Evolutionary conservation across 2,888 invertebrate species (phyloP).

Genomic region (Drosophila aldrichi): DNA sequence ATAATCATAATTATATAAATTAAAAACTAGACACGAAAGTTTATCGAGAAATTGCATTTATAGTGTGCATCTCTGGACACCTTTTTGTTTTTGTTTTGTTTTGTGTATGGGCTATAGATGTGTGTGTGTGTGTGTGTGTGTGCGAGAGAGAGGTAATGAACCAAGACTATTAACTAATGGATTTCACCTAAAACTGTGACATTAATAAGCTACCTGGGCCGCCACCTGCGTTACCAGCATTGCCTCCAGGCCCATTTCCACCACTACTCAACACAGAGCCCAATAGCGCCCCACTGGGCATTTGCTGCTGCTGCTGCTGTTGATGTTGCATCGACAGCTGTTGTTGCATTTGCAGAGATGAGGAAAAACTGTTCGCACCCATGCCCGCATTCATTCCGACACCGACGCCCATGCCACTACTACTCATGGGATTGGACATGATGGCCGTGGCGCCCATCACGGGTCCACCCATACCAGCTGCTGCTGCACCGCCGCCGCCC

Average conservation of each 20-base stretch:
- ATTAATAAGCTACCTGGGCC: slow-evolving; percentile 84
- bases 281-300: slow-evolving; percentile 68
- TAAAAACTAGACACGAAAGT: slow-evolving; percentile 72
- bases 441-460: slow-evolving; percentile 60
- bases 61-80: slow-evolving; percentile 47
- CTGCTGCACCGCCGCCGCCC: slow-evolving; percentile 20
- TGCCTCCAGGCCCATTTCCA: slow-evolving; percentile 48
- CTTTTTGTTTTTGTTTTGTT: slow-evolving; percentile 15
- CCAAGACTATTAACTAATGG: slow-evolving; percentile 78
- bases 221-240: slow-evolving; percentile 50
- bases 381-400: slow-evolving; percentile 59
- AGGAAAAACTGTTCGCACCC: slow-evolving; percentile 70
- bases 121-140: slow-evolving; percentile 32
- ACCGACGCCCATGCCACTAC: slow-evolving; percentile 37
- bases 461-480: slow-evolving; percentile 48
- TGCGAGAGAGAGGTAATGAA: slow-evolving; percentile 59
- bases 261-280: slow-evolving; percentile 68
- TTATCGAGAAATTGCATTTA: slow-evolving; percentile 74
- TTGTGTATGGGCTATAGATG: slow-evolving; percentile 21
- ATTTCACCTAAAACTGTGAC: slow-evolving; percentile 80
- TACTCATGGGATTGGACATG: slow-evolving; percentile 49
- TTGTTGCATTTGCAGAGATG: slow-evolving; percentile 76
- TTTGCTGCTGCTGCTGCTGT: slow-evolving; percentile 64
- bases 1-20: slow-evolving; percentile 68
- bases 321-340: slow-evolving; percentile 62